Evolutionary conservation across 2,888 invertebrate genomes (phyloP), one percentile per base, ranked within the genome.

Genomic region (Pardosa pseudoannulata): DNA sequence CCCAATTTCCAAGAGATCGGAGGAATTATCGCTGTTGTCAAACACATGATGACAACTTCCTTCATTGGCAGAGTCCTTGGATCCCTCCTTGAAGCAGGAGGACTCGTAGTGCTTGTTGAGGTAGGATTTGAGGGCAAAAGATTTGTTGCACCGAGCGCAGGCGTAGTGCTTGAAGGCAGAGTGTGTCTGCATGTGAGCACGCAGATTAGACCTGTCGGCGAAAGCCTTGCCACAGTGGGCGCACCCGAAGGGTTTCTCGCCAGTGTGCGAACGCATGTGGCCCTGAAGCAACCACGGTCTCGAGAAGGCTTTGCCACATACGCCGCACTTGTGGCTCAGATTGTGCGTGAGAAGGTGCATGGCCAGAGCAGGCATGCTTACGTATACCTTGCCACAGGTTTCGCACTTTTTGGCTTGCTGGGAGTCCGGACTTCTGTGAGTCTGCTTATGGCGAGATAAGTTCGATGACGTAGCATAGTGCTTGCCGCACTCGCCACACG

Each of bases 161-260:
- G 95, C 94, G 93, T 95, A 96, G 91, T 96, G 96, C 93, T 97
- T 98, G 91, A 96, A 96, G 79, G 94, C 93, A 50, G 97, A 96
- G 91, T 98, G 98, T 13, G 97, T 98, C 92, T 97, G 97, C 94
- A 97, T 96, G 93, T 98, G 98, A 0, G 97, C 98, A 29, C 97
- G 94, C 79, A 98, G 93, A 92, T 98, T 98, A 87, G 96, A 96
- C 75, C 97, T 94, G 93, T 98, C 98, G 13, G 97, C 97, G 92
- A 98, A 98, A 0, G 97, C 96, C 91, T 97, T 98, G 88, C 96
- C 96, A 92, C 98, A 98, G 90, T 96, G 95, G 29, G 95, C 96
- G 91, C 98, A 98, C 1, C 95, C 96, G 92, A 96, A 98, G 0
- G 98, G 98, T 91, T 96, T 96, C 92, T 97, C 97, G 1, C 96